Percentiles rank a stretch among this genome's conserved stretches.
These are phyloP conservation scores for Patella depressa DNA, from an alignment of 2,888 invertebrate genomes.

Conservation along the genomic window DNA sequence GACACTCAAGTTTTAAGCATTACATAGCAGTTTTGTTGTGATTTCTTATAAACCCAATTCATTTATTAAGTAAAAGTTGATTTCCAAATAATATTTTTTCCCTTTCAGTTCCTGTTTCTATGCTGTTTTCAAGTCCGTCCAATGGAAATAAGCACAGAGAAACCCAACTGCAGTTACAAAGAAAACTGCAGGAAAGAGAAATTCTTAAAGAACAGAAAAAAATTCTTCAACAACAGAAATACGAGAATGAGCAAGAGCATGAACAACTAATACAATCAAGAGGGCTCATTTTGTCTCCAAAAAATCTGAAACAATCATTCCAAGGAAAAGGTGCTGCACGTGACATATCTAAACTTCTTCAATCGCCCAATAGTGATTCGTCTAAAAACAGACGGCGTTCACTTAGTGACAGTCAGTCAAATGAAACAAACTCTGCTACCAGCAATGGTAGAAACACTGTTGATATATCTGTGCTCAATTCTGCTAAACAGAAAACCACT, in stretches of 20 bases:
- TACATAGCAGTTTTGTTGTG: too few species aligned
- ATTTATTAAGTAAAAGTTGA: too few species aligned
- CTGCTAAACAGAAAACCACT: background rate
- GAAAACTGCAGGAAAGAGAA: constrained; percentile 79
- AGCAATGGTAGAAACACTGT: constrained; percentile 1
- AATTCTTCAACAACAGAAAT: constrained; percentile 73
- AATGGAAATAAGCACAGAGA: constrained; percentile 74
- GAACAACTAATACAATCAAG: constrained; percentile 25
- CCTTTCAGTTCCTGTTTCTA: constrained; percentile 33
- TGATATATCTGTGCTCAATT: constrained; percentile 9
- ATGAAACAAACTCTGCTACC: background rate
- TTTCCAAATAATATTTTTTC: background rate
- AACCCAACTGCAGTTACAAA: constrained; percentile 78
- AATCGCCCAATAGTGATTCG: constrained; percentile 24
- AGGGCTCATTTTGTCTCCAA: constrained; percentile 16
- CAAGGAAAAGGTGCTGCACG: constrained; percentile 23
- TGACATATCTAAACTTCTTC: constrained; percentile 35
- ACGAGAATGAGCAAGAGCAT: constrained; percentile 39
- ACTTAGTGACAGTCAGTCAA: background rate
- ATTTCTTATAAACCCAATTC: too few species aligned
- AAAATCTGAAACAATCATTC: constrained; percentile 7
- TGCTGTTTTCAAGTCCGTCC: constrained; percentile 30
- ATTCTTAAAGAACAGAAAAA: constrained; percentile 78
- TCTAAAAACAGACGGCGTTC: background rate
- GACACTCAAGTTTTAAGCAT: too few species aligned